These are phyloP conservation scores for Netelia melanura DNA, from an alignment of 2,888 invertebrate genomes.

Conservation along the genomic window DNA sequence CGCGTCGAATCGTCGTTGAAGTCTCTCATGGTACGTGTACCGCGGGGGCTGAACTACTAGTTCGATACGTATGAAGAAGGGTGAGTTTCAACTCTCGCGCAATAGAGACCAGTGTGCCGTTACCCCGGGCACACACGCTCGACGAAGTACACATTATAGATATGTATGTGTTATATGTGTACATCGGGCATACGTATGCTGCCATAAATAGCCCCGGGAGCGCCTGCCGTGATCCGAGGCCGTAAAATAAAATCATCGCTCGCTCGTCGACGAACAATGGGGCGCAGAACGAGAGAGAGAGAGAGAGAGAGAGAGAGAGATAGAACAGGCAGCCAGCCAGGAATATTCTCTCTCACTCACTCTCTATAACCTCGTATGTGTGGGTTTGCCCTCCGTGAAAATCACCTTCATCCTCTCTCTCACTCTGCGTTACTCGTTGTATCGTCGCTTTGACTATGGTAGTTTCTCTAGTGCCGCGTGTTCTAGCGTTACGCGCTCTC, in stretches of 20 bases:
- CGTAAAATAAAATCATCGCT: slow-evolving; percentile 71
- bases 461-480: slow-evolving; percentile 30
- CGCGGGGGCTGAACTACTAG: neutral
- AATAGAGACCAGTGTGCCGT: neutral
- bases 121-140: neutral
- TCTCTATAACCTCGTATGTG: slow-evolving; percentile 40
- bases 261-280: slow-evolving; percentile 67
- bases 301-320: slow-evolving; percentile 13
- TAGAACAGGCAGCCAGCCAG: slow-evolving; percentile 42
- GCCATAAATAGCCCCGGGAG: slow-evolving; percentile 65
- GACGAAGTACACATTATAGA: slow-evolving; percentile 1
- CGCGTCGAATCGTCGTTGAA: slow-evolving; percentile 30
- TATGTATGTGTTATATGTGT: slow-evolving; percentile 12
- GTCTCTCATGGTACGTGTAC: slow-evolving; percentile 33
- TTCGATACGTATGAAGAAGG: slow-evolving; percentile 25
- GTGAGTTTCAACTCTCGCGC: slow-evolving; percentile 13
- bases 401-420: slow-evolving; percentile 26
- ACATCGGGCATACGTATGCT: slow-evolving; percentile 54
- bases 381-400: slow-evolving; percentile 40
- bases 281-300: slow-evolving; percentile 14
- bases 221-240: slow-evolving; percentile 68
- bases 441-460: slow-evolving; percentile 36
- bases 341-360: slow-evolving; percentile 51
- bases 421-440: slow-evolving; percentile 26
- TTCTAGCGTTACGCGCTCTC: slow-evolving; percentile 52